Evolutionary conservation across 2,888 invertebrate genomes (phyloP), one percentile per base, ranked within the genome.

Genomic region (Pardosa pseudoannulata): DNA sequence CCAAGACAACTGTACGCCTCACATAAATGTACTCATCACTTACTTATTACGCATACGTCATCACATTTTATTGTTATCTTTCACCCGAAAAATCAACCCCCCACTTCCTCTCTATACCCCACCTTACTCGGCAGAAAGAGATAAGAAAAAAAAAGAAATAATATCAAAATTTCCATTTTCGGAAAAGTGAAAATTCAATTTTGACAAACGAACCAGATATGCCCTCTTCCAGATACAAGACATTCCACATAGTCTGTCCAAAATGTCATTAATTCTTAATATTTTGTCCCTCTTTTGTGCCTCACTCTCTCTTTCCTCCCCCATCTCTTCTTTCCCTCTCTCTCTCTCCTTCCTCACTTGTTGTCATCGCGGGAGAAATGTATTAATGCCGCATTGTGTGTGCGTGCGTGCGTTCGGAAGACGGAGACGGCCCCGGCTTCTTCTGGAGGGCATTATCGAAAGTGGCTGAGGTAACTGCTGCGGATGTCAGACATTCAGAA

Each of bases 211-310:
- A 65, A 31, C 31, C 11, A 31, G 65, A 65, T 29, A 65, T 28
- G 65, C 65, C 65, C 29, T 11, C 29, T 16, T 65, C 27, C 11
- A 65, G 70, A 28, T 73, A 71, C 75, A 70, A 68, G 75, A 68
- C 36, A 64, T 80, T 73, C 80, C 64, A 23, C 65, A 31, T 71
- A 76, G 19, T 72, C 83, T 85, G 83, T 83, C 83, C 78, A 73
- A 83, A 83, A 73, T 73, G 83, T 85, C 83, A 85, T 85, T 85
- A 85, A 85, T 85, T 85, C 83, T 78, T 85, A 78, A 78, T 78
- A 75, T 78, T 76, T 72, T 56, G 56, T 23, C 41, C 41, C 41
- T 9, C 16, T 46, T 46, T 46, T 5, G 32, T 56, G 70, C 78
- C 39, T 67, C 78, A 46, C 27, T 36, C 65, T 73, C 36, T 29